Base-by-base conservation (phyloP, 2,797 vertebrate species). In the Megaceryle alcyon region DNA sequence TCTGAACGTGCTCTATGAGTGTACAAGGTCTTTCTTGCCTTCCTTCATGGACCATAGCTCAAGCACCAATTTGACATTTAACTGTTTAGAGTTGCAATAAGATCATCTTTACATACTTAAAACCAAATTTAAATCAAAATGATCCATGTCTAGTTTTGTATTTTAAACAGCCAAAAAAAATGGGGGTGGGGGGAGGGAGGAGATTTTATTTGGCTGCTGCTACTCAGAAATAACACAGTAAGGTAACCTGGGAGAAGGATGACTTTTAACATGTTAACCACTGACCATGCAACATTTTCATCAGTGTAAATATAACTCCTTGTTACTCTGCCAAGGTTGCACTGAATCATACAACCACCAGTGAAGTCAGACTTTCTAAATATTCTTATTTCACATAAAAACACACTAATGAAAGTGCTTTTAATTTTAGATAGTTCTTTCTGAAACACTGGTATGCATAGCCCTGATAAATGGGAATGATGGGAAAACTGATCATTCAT, bases 301-400 rank as follows among this genome's bases (percentile, higher is more conserved):
- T 84, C 66, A 76, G 72, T 39, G 44, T 94, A 96, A 96, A 96
- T 94, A 96, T 95, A 96, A 86, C 87, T 96, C 25, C 39, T 85
- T 9, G 1, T 78, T 84, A 79, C 63, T 73, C 60, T 90, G 92
- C 85, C 92, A 95, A 84, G 82, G 82, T 28, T 96, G 73, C 64
- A 84, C 73, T 95, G 94, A 96, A 96, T 94, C 92, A 96, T 71
- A 92, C 70, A 94, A 92, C 90, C 41, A 1, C 88, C 82, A 94
- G 75, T 94, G 92, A 96, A 95, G 92, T 94, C 94, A 96, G 87
- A 70, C 80, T 93, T 94, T 94, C 83, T 94, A 96, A 96, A 95
- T 93, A 95, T n/a, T 82, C 85, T 68, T 86, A 60, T 91, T 94
- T 94, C 81, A 76, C 49, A 57, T 56, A 79, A 92, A 94, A 94